Evolutionary conservation across 2,113 vertebrate genomes (phyloP).

Genomic region (Mohoua ochrocephala): DNA sequence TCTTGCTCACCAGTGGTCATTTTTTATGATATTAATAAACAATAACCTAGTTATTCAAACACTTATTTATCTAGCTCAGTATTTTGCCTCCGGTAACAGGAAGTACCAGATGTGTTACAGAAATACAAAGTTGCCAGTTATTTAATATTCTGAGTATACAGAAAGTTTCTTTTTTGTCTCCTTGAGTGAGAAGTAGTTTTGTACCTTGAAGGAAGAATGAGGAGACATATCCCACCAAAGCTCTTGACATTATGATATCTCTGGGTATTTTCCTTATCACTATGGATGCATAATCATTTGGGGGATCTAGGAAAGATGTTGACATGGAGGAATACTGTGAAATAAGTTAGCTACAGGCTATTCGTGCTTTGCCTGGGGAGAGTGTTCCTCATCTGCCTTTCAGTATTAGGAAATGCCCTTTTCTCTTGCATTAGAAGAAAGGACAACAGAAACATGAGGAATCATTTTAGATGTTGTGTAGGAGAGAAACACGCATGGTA

Average conservation of each 20-base stretch:
- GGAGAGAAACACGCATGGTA: not conserved
- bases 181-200: not conserved
- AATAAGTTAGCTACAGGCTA: not conserved
- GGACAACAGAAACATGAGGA: not conserved
- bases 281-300: not conserved
- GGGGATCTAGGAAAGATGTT: not conserved
- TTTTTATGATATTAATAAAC: not conserved
- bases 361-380: not conserved
- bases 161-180: not conserved
- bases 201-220: not conserved
- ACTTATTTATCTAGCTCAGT: not conserved
- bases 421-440: not conserved
- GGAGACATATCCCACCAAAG: not conserved
- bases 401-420: not conserved
- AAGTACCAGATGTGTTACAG: not conserved
- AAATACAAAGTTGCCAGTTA: not conserved
- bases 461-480: not conserved
- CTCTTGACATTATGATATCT: not conserved
- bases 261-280: not conserved
- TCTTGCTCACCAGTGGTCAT: not conserved
- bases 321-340: not conserved
- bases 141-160: not conserved
- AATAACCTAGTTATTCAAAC: not conserved
- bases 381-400: constrained; percentile 13
- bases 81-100: not conserved